Evolutionary conservation across 1,140 invertebrate species (phyloP), one percentile per base, ranked within the genome.

Genomic region (Leptinotarsa undecemlineata): DNA sequence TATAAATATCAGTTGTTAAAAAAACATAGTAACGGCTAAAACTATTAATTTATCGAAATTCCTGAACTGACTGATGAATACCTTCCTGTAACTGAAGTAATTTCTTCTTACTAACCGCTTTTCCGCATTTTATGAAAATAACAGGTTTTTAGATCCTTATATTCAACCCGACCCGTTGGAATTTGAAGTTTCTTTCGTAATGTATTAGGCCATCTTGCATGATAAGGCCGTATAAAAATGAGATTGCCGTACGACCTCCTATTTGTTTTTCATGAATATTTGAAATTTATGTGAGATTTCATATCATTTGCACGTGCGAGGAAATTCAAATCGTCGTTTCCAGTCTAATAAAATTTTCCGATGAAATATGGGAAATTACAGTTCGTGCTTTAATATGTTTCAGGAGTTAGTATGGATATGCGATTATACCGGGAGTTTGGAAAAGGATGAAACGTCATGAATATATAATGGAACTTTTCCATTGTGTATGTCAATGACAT

Each of bases 181-280:
- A 57, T 57, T 57, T 57, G 15, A 57, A 69, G 14, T 20, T 19
- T 17, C 13, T 48, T 17, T 19, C n/a, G 48, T 47, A 69, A 69
- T 47, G 68, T 69, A 69, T 17, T 17, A 48, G 68, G 33, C 68
- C 63, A 64, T 69, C 68, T 42, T 69, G 68, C 68, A 64, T 64
- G 33, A 69, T 63, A 20, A 63, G 61, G 23, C 70, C 70, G 67
- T 72, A 67, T 73, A 73, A 73, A 66, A 73, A 67, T 57, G 21
- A 61, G 66, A 73, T 67, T 73, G 72, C 63, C 64, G 23, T 23
- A 47, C 72, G 63, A 33, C 68, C 63, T 66, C 57, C 33, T 69
- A 74, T 63, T 74, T 68, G 57, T 68, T 68, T 69, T 61, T 42
- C 60, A 68, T 69, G 73, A 69, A 68, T 74, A 68, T 57, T 74